A percentile compares a stretch with the other conserved stretches of the same genome.
Evolutionary conservation across 2,797 vertebrate species (phyloP).

Genomic region (Ara ararauna): DNA sequence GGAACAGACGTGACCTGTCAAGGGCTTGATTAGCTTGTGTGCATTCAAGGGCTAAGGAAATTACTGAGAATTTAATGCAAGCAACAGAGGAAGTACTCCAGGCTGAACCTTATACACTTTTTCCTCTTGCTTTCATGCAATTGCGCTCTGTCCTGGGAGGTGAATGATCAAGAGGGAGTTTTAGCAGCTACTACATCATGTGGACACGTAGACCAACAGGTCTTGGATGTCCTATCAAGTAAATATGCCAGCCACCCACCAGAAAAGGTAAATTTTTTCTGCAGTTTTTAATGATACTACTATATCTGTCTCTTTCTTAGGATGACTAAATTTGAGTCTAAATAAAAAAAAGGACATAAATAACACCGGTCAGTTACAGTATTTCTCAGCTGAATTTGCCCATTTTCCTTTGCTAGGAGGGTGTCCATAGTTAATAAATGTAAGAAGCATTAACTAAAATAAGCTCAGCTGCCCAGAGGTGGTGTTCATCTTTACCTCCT

Average conservation of each 20-base stretch:
- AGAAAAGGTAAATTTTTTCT: not conserved
- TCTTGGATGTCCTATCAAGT: not conserved
- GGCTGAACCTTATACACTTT: not conserved
- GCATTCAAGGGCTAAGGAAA: not conserved
- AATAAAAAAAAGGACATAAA: conserved; percentile 24
- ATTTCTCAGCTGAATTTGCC: conserved; percentile 8
- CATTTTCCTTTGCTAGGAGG: not conserved
- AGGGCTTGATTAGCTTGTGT: not conserved
- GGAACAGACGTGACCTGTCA: not conserved
- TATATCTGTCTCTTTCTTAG: not conserved
- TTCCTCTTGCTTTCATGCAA: not conserved
- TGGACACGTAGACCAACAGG: not conserved
- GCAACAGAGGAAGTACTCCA: not conserved
- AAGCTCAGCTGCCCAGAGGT: not conserved
- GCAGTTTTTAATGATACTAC: not conserved
- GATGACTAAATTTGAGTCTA: not conserved
- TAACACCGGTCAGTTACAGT: not conserved
- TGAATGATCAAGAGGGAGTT: not conserved
- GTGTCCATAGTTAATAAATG: not conserved
- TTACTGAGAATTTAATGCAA: not conserved
- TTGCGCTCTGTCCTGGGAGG: not conserved
- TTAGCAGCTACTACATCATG: not conserved
- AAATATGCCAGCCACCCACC: conserved; percentile 26
- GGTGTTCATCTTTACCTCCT: not conserved
- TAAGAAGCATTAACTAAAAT: not conserved